These are phyloP conservation scores for Zaprionus ghesquierei DNA, from an alignment of 1,140 invertebrate genomes.

Conservation along the genomic window DNA sequence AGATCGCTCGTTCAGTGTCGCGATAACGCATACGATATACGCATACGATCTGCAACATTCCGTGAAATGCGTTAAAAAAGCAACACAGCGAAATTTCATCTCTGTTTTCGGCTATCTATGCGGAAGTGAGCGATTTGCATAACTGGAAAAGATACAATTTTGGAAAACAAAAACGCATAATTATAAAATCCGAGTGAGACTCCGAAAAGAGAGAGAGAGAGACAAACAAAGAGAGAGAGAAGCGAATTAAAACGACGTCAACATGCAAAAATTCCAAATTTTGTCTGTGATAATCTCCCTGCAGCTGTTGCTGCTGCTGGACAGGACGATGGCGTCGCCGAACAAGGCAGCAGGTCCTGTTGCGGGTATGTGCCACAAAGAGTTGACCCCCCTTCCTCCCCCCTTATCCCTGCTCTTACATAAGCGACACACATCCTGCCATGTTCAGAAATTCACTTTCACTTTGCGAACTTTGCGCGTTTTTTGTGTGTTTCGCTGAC, in stretches of 20 bases:
- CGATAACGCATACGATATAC: constrained; percentile 4
- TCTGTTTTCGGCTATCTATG: constrained; percentile 26
- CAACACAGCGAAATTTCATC: constrained; percentile 37
- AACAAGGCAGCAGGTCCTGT: constrained; percentile 64
- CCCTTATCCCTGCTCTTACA: not conserved
- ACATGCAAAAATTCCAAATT: constrained; percentile 75
- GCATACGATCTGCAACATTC: not conserved
- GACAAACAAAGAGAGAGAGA: constrained; percentile 37
- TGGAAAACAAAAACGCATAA: constrained; percentile 11
- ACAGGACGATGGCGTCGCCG: constrained; percentile 58
- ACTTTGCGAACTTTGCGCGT: constrained; percentile 45
- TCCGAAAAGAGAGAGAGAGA: not conserved
- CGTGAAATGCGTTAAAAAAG: constrained; percentile 3
- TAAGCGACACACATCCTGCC: constrained; percentile 16
- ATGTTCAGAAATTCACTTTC: constrained; percentile 54
- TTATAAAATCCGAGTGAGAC: not conserved
- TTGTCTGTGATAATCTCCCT: constrained; percentile 77
- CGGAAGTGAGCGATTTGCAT: constrained; percentile 42
- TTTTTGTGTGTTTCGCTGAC: constrained; percentile 7
- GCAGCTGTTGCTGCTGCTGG: constrained; percentile 61
- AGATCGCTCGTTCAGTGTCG: not conserved
- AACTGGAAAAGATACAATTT: constrained; percentile 36
- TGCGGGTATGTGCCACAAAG: constrained; percentile 47
- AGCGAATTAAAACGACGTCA: constrained; percentile 42
- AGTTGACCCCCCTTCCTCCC: not conserved